Evolutionary conservation across 1,140 invertebrate genomes (phyloP).

Genomic region (Cyclargus thomasi): DNA sequence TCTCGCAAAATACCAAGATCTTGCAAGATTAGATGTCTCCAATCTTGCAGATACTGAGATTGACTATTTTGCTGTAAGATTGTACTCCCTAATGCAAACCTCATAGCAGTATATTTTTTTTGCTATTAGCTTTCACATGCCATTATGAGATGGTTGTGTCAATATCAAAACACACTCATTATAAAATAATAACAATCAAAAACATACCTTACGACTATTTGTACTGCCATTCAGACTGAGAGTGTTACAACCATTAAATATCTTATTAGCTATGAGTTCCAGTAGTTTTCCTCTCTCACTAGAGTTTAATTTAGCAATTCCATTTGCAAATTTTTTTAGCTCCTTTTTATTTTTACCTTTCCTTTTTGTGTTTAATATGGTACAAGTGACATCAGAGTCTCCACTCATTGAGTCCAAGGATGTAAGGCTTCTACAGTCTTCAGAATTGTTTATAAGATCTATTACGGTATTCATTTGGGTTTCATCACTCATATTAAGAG

Average conservation of each 20-base stretch:
- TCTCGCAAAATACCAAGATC: no score
- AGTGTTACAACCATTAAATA: slow-evolving; percentile 45
- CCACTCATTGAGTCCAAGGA: slow-evolving; percentile 49
- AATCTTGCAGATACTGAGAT: no score
- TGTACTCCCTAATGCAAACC: no score
- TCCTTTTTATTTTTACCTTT: slow-evolving; percentile 30
- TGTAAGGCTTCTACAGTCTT: slow-evolving; percentile 30
- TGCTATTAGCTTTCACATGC: no score
- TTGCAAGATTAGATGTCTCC: no score
- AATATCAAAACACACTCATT: no score
- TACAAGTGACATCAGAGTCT: slow-evolving; percentile 50
- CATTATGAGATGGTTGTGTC: no score
- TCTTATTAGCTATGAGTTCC: slow-evolving; percentile 50
- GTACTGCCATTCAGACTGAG: slow-evolving; percentile 28
- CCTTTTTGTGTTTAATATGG: slow-evolving; percentile 33
- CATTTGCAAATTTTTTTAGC: slow-evolving; percentile 42
- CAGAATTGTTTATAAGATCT: slow-evolving; percentile 42
- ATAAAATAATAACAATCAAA: not conserved
- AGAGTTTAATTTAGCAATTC: slow-evolving; percentile 49
- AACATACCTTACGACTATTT: slow-evolving; percentile 30
- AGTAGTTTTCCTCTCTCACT: slow-evolving; percentile 45
- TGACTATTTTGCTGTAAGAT: no score
- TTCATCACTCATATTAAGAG: slow-evolving; percentile 26
- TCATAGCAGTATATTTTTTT: no score
- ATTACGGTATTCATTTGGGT: slow-evolving; percentile 38